These are phyloP conservation scores for Himalopsyche japonica DNA, from an alignment of 2,888 invertebrate species.

Conservation along the genomic window DNA sequence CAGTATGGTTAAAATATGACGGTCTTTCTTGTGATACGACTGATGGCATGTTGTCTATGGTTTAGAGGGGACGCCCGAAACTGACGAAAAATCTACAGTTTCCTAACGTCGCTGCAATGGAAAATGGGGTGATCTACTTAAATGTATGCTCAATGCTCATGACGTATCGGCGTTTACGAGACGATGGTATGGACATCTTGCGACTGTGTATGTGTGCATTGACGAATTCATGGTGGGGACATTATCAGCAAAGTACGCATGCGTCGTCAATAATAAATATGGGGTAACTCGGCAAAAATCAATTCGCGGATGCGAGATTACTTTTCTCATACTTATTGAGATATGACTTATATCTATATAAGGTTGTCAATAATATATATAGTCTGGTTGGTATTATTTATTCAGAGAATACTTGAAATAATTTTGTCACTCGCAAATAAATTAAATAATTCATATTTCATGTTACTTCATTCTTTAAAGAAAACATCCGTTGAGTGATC, in stretches of 20 bases:
- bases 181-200: neutral
- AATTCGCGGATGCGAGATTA: constrained; percentile 31
- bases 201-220: neutral
- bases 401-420: too few relatives aligned
- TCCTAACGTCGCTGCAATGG: constrained; percentile 2
- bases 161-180: neutral
- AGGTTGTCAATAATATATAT: too few relatives aligned
- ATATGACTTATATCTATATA: too few relatives aligned
- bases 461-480: too few relatives aligned
- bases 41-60: constrained; percentile 27
- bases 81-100: neutral
- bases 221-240: neutral
- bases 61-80: neutral
- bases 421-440: too few relatives aligned
- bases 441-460: too few relatives aligned
- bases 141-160: neutral
- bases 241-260: constrained; percentile 6
- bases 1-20: neutral
- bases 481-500: too few relatives aligned
- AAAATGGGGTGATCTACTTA: constrained; percentile 22
- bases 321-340: neutral
- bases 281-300: constrained; percentile 38
- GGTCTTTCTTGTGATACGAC: neutral
- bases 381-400: too few relatives aligned
- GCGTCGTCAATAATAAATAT: constrained; percentile 26